Conservation (phyloP, 1,140 invertebrate species). For the Lepeophtheirus salmonis region DNA sequence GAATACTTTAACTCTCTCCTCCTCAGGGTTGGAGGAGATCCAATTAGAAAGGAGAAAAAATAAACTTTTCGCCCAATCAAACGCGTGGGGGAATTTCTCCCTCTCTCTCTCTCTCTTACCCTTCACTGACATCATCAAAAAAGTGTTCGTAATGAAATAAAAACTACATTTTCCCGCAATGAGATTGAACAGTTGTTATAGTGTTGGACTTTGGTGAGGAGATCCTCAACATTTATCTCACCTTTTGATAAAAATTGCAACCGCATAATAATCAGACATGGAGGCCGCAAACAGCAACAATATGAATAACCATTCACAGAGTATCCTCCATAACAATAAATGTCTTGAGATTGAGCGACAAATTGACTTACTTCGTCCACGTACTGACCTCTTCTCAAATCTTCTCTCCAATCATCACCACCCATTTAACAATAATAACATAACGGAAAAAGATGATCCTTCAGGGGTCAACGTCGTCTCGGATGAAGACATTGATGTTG, state of each 20-base stretch:
- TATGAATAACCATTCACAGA: background rate
- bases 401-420: no score
- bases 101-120: background rate
- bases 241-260: background rate
- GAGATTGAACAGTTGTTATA: no score
- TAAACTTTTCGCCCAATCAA: background rate
- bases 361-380: background rate
- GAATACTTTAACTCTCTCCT: no score
- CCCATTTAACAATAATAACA: no score
- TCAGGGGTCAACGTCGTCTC: background rate
- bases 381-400: background rate
- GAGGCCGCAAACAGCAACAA: background rate
- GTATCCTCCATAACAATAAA: background rate
- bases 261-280: background rate
- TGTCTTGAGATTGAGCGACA: background rate
- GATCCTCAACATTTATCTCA: background rate
- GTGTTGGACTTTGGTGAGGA: no score
- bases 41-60: background rate
- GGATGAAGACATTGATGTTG: background rate
- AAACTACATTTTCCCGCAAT: background rate
- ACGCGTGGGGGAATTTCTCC: background rate
- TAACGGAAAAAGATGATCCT: no score
- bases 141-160: no score
- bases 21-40: background rate
- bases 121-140: no score